Conservation (phyloP, 2,113 vertebrate genomes). For the Emydocephalus ijimae region DNA sequence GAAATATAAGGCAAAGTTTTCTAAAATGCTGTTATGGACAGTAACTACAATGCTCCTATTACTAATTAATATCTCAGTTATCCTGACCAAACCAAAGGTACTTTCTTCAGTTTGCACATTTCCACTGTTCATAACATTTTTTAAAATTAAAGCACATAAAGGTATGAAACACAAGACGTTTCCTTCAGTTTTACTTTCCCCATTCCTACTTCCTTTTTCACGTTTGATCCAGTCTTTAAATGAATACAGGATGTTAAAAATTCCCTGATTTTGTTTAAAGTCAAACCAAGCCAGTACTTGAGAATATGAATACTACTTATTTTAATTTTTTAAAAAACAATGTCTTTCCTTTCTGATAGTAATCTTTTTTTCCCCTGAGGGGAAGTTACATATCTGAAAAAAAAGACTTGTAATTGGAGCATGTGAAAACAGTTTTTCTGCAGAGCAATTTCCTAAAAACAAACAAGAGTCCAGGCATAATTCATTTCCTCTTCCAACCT, state of each 20-base stretch:
- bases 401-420: conserved; percentile 49
- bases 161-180: not conserved
- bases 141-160: conserved; percentile 20
- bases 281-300: conserved; percentile 34
- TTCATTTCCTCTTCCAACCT: conserved; percentile 30
- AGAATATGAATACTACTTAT: not conserved
- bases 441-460: conserved; percentile 51
- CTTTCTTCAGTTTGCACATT: conserved; percentile 27
- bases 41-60: not conserved
- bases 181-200: conserved; percentile 7
- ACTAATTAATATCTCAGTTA: conserved; percentile 11
- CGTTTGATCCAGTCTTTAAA: conserved; percentile 15
- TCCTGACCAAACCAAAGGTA: conserved; percentile 17
- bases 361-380: conserved; percentile 31
- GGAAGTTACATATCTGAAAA: conserved; percentile 44
- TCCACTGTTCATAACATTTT: conserved; percentile 30
- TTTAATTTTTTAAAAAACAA: conserved; percentile 6
- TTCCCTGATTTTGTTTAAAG: conserved; percentile 35
- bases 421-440: conserved; percentile 54
- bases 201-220: not conserved
- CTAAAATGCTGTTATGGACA: not conserved
- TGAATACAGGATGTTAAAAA: conserved; percentile 14
- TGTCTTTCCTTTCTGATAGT: conserved; percentile 38
- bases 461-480: conserved; percentile 11
- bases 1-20: not conserved